Conservation (phyloP, 2,113 vertebrate genomes). For the Lutjanus erythropterus region DNA sequence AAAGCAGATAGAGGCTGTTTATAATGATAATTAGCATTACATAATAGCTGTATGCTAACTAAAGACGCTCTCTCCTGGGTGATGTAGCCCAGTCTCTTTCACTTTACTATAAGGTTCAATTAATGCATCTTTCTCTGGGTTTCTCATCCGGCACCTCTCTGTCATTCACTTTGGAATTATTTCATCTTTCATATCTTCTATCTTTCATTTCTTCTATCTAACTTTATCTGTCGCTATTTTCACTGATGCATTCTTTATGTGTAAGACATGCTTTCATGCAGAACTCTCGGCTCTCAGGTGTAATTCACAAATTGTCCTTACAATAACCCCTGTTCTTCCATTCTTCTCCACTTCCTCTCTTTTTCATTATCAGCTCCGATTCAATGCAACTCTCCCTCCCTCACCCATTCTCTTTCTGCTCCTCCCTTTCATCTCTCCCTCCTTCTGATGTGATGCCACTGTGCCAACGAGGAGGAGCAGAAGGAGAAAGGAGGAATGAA, state of each 20-base stretch:
- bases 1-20: constrained; percentile 34
- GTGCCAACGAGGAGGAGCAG: constrained; percentile 74
- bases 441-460: constrained; percentile 65
- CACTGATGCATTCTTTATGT: constrained; percentile 19
- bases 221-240: neutral
- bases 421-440: constrained; percentile 36
- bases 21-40: constrained; percentile 41
- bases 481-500: constrained; percentile 77
- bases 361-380: constrained; percentile 34
- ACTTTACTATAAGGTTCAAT: neutral
- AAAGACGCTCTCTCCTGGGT: constrained; percentile 17
- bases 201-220: neutral
- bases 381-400: constrained; percentile 15
- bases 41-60: constrained; percentile 27
- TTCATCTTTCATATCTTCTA: neutral
- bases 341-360: constrained; percentile 11
- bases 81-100: constrained; percentile 26
- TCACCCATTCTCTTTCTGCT: constrained; percentile 27
- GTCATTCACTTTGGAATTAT: neutral
- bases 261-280: constrained; percentile 13
- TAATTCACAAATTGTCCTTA: constrained; percentile 37
- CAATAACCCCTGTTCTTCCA: constrained; percentile 8
- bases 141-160: neutral
- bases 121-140: neutral
- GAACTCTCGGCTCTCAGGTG: constrained; percentile 24